Percentiles rank a stretch among this genome's conserved stretches.
These are phyloP conservation scores for Ypsolopha sequella DNA, from an alignment of 2,888 invertebrate genomes.

Conservation along the genomic window DNA sequence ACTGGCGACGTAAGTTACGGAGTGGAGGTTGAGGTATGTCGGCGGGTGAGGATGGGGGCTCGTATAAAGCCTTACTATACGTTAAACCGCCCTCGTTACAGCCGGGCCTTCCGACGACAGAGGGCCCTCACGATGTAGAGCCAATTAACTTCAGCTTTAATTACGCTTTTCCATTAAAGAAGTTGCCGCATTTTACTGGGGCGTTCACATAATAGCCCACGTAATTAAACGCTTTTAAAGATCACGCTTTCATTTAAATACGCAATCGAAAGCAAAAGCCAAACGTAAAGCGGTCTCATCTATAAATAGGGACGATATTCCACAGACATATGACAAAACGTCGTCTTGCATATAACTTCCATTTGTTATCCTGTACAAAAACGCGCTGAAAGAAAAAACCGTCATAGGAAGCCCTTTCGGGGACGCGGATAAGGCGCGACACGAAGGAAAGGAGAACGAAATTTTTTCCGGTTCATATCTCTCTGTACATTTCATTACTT, in stretches of 20 bases:
- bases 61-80: constrained; percentile 47
- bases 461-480: constrained; percentile 69
- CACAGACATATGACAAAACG: constrained; percentile 15
- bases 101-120: constrained; percentile 27
- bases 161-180: constrained; percentile 41
- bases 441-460: constrained; percentile 59
- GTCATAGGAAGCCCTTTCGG: constrained; percentile 46
- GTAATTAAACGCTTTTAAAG: background rate
- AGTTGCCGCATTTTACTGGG: constrained; percentile 16
- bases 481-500: constrained; percentile 68
- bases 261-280: background rate
- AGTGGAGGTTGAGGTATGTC: constrained; percentile 20
- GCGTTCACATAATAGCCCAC: background rate
- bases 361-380: constrained; percentile 34
- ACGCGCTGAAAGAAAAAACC: constrained; percentile 45
- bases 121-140: constrained; percentile 33
- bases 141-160: constrained; percentile 49
- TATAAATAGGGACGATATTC: background rate
- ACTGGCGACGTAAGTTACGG: constrained; percentile 6
- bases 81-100: constrained; percentile 45
- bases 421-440: constrained; percentile 44
- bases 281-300: background rate
- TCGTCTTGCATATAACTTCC: constrained; percentile 29
- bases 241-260: background rate
- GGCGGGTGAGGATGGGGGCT: constrained; percentile 22